These are phyloP conservation scores for Eumerus sabulonum DNA, from an alignment of 2,888 invertebrate species.

Conservation along the genomic window DNA sequence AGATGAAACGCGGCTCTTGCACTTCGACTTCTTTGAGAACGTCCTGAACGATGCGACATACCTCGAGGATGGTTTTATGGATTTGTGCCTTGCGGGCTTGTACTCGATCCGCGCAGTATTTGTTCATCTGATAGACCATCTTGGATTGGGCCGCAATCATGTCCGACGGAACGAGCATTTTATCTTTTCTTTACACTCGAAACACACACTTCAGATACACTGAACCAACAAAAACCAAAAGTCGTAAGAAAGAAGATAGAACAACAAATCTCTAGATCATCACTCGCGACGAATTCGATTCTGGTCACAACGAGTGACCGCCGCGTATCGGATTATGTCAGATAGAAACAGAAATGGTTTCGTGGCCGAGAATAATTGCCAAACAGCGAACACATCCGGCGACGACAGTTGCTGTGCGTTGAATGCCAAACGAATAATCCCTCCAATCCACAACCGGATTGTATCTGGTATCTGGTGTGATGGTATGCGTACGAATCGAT, in stretches of 20 bases:
- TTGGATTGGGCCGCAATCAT: constrained; percentile 97
- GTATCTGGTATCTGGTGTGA: constrained; percentile 22
- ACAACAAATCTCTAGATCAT: constrained; percentile 18
- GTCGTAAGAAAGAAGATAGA: no score
- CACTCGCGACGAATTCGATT: constrained; percentile 10
- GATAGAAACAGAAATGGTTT: constrained; percentile 17
- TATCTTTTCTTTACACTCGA: constrained; percentile 70
- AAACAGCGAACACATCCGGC: constrained; percentile 66
- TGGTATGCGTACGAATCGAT: constrained; percentile 28
- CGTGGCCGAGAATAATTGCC: constrained; percentile 8
- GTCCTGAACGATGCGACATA: constrained; percentile 95
- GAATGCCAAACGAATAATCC: constrained; percentile 64
- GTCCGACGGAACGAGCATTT: constrained; percentile 94
- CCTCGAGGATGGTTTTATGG: constrained; percentile 93
- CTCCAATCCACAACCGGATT: constrained; percentile 68
- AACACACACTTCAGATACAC: constrained; percentile 9
- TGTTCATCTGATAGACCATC: constrained; percentile 97
- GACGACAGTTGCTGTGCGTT: constrained; percentile 65
- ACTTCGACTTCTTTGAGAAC: constrained; percentile 97
- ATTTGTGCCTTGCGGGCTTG: constrained; percentile 91
- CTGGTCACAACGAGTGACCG: constrained; percentile 21
- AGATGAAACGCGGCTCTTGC: constrained; percentile 96
- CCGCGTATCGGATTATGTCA: constrained; percentile 19
- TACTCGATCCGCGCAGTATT: constrained; percentile 95
- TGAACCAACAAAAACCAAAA: neutral